A percentile compares a stretch with the other conserved stretches of the same genome.
phyloP scores from a whole-genome alignment of 2,113 vertebrate genomes.

The Anoplopoma fimbria region DNA sequence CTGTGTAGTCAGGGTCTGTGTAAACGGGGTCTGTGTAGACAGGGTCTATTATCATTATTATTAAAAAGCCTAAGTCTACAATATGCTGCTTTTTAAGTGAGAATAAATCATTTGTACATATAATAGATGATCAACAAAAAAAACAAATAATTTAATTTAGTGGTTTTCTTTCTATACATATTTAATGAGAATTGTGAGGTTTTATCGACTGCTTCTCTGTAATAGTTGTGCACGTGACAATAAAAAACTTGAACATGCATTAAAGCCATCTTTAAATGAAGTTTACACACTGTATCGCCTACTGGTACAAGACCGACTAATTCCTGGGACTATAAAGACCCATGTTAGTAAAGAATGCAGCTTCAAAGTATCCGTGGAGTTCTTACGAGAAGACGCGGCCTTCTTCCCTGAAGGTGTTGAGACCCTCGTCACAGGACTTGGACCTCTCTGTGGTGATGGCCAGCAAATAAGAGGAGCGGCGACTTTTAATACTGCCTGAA shows the following conservation, averaged over 20 bases:
- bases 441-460: slow-evolving; percentile 96
- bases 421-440: slow-evolving; percentile 96
- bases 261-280: background rate
- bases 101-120: background rate
- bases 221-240: background rate
- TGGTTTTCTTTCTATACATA: background rate
- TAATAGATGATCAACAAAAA: background rate
- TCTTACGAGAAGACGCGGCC: slow-evolving; percentile 85
- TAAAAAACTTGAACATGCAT: background rate
- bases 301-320: no score
- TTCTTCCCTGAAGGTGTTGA: slow-evolving; percentile 94
- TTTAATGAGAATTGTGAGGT: no score
- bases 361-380: background rate
- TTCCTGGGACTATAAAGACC: background rate
- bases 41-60: background rate
- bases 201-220: background rate
- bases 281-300: no score
- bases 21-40: background rate
- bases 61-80: no score
- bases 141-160: no score
- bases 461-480: slow-evolving; percentile 94
- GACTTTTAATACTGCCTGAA: slow-evolving; percentile 91
- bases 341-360: background rate
- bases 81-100: background rate
- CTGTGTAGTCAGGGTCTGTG: background rate